Evolutionary conservation across 2,888 invertebrate species (phyloP).

Genomic region (Platerodrilus igneus): DNA sequence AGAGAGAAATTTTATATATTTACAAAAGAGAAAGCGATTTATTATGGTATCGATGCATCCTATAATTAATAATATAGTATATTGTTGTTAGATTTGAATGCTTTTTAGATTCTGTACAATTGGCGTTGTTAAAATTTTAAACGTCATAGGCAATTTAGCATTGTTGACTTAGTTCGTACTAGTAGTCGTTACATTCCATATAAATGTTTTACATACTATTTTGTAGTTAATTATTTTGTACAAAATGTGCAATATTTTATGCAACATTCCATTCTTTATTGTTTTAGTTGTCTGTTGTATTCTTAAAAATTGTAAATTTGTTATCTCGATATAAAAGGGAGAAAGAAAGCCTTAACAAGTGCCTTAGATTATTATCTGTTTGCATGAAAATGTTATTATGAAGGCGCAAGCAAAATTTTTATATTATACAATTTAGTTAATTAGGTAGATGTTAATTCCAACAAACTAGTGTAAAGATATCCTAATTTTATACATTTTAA

Average conservation of each 20-base stretch:
- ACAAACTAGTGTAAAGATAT: no score
- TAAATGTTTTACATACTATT: slow-evolving; percentile 19
- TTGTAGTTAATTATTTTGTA: neutral
- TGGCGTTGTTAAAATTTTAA: neutral
- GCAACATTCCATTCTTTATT: slow-evolving; percentile 14
- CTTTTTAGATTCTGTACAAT: neutral
- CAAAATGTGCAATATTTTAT: slow-evolving; percentile 4
- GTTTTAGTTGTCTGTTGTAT: slow-evolving; percentile 9
- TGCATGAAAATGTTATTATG: neutral
- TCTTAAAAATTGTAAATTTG: neutral
- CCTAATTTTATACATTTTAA: slow-evolving; percentile 7
- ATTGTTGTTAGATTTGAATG: slow-evolving; percentile 12
- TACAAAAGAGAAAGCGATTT: slow-evolving; percentile 13
- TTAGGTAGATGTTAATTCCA: slow-evolving; percentile 3
- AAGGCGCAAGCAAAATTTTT: slow-evolving; percentile 1
- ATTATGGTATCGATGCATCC: slow-evolving; percentile 14
- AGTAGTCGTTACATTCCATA: slow-evolving; percentile 17
- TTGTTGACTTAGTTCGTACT: slow-evolving; percentile 23
- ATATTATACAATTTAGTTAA: slow-evolving; percentile 4
- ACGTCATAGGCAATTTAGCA: slow-evolving; percentile 1
- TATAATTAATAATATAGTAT: slow-evolving; percentile 19
- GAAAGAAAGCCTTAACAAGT: slow-evolving; percentile 2
- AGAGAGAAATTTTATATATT: slow-evolving; percentile 15
- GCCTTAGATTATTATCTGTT: neutral
- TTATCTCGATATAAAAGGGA: slow-evolving; percentile 3